phyloP scores from a whole-genome alignment of 2,888 invertebrate genomes.

The Hermaeophaga mercurialis region DNA sequence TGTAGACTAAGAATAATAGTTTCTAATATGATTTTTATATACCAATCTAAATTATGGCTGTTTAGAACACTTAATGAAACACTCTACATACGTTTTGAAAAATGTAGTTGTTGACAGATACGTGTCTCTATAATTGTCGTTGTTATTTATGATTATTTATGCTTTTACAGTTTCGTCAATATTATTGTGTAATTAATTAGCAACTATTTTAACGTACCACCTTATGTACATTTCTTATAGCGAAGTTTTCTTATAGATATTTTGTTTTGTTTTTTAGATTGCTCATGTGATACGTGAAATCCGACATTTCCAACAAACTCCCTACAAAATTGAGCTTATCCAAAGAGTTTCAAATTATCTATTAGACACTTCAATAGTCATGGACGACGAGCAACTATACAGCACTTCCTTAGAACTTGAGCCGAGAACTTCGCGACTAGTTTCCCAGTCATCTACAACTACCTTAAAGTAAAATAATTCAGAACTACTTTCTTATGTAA shows the following conservation, averaged over 20 bases:
- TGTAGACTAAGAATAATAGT: no score
- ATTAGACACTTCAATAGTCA: conserved; percentile 75
- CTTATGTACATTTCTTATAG: no score
- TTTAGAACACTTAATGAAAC: no score
- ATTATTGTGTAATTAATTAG: no score
- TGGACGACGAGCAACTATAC: conserved; percentile 83
- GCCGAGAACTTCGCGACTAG: conserved; percentile 70
- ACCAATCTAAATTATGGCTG: no score
- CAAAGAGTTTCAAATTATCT: conserved; percentile 81
- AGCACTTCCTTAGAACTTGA: conserved; percentile 82
- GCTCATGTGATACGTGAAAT: conserved; percentile 93
- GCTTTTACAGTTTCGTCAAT: no score
- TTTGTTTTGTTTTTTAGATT: conserved; percentile 65
- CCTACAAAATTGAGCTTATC: conserved; percentile 88
- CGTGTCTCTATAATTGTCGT: no score
- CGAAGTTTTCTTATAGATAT: background rate
- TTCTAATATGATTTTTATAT: no score
- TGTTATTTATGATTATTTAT: no score
- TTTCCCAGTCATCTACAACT: conserved; percentile 38
- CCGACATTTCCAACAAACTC: conserved; percentile 87
- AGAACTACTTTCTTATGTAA: conserved; percentile 31
- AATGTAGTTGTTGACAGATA: no score
- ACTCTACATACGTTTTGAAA: no score
- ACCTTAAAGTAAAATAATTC: conserved; percentile 26
- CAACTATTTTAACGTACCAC: no score